Percentiles rank a stretch among this genome's conserved stretches.
phyloP scores from a whole-genome alignment of 1,140 invertebrate genomes.

The Leptinotarsa undecemlineata region DNA sequence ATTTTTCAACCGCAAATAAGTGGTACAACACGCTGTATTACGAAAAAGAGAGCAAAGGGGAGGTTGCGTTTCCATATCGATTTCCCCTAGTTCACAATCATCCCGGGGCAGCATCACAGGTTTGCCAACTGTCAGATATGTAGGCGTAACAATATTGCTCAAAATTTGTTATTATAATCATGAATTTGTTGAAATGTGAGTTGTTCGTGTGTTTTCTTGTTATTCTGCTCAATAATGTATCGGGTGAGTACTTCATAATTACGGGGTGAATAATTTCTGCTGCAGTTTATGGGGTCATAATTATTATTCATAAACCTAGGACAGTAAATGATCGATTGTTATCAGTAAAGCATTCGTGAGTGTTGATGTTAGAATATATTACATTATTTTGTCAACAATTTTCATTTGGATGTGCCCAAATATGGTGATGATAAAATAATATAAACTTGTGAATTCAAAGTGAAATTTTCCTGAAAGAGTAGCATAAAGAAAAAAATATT shows the following conservation, averaged over 20 bases:
- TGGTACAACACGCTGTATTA: background rate
- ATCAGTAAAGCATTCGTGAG: background rate
- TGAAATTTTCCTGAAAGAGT: too few relatives aligned
- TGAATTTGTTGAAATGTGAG: slow-evolving; percentile 22
- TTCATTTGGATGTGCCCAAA: too few relatives aligned
- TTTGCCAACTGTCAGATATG: slow-evolving; percentile 19
- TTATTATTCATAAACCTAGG: background rate
- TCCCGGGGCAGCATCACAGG: slow-evolving; percentile 1
- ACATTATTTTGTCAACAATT: too few relatives aligned
- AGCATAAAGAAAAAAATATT: too few relatives aligned
- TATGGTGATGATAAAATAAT: too few relatives aligned
- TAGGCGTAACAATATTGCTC: slow-evolving; percentile 13
- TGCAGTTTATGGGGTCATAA: too few relatives aligned
- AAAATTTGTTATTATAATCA: slow-evolving; percentile 12
- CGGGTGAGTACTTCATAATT: slow-evolving; percentile 11
- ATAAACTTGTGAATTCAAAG: too few relatives aligned
- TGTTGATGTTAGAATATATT: too few relatives aligned
- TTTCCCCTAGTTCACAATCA: slow-evolving; percentile 7
- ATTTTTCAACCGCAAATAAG: background rate
- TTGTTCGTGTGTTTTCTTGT: slow-evolving; percentile 13
- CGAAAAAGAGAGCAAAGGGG: background rate
- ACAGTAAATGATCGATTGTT: background rate
- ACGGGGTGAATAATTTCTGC: too few relatives aligned
- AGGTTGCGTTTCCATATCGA: slow-evolving; percentile 12
- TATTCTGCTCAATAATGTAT: slow-evolving; percentile 15